Conservation (phyloP, 2,113 vertebrate species). For the Phodopus roborovskii region DNA sequence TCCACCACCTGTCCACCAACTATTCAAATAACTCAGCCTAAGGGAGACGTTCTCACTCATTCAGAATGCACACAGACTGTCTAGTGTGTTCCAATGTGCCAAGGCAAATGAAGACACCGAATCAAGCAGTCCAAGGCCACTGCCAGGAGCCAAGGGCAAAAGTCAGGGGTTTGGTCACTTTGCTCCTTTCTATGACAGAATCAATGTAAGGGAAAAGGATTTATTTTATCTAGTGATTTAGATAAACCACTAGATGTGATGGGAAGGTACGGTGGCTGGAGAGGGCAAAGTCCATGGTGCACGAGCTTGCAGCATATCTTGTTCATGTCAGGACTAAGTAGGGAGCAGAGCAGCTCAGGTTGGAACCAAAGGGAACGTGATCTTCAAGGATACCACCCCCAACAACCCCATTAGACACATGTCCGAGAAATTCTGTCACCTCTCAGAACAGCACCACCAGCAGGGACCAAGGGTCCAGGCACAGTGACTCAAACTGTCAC, state of each 20-base stretch:
- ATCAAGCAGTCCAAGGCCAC: background rate
- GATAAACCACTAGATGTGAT: no score
- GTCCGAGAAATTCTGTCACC: background rate
- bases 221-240: background rate
- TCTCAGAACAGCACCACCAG: background rate
- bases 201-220: background rate
- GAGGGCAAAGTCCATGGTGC: background rate
- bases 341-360: background rate
- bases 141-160: background rate
- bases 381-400: background rate
- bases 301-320: background rate
- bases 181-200: background rate
- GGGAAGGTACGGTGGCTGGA: background rate
- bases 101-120: background rate
- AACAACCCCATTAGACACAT: background rate
- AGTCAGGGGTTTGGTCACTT: background rate
- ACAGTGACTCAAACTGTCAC: background rate
- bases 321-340: background rate
- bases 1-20: background rate
- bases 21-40: background rate
- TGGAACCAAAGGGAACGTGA: background rate
- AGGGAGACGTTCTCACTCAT: background rate
- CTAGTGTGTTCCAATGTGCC: background rate
- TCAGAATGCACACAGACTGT: background rate
- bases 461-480: background rate